Percentiles rank a stretch among this genome's conserved stretches.
Conservation (phyloP, 1,140 invertebrate genomes). For the Argopecten irradians region DNA sequence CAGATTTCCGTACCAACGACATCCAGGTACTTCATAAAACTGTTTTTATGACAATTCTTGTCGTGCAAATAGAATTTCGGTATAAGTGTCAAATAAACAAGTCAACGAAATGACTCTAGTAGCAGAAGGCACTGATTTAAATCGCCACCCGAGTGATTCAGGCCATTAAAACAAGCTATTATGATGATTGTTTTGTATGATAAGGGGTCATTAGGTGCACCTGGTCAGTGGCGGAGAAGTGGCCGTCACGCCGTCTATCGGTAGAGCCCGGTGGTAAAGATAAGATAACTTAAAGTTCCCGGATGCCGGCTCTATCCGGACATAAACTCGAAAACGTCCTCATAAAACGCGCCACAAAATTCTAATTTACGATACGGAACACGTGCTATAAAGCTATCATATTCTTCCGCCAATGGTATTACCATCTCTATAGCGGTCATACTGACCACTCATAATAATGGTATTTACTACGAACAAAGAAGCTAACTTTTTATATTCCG, state of each 20-base stretch:
- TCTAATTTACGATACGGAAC: conserved; percentile 9
- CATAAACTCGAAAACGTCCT: background rate
- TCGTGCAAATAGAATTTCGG: background rate
- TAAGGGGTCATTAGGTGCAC: background rate
- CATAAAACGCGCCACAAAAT: background rate
- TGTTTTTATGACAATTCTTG: background rate
- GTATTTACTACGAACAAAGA: conserved; percentile 3
- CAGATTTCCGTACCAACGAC: background rate
- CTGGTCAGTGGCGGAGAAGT: background rate
- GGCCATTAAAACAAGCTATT: background rate
- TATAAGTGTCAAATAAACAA: background rate
- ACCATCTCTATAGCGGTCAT: background rate
- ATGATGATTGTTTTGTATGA: background rate
- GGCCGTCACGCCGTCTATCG: background rate
- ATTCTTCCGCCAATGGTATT: background rate
- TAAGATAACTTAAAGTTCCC: background rate
- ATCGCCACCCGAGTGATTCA: background rate
- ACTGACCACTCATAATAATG: background rate
- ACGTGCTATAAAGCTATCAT: conserved; percentile 22
- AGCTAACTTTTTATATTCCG: background rate
- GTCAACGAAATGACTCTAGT: background rate
- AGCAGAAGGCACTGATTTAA: background rate
- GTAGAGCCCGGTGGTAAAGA: background rate
- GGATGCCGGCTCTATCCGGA: background rate
- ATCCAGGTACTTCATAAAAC: background rate